phyloP scores from a whole-genome alignment of 2,888 invertebrate species.

The Hypselothyrea guttata region DNA sequence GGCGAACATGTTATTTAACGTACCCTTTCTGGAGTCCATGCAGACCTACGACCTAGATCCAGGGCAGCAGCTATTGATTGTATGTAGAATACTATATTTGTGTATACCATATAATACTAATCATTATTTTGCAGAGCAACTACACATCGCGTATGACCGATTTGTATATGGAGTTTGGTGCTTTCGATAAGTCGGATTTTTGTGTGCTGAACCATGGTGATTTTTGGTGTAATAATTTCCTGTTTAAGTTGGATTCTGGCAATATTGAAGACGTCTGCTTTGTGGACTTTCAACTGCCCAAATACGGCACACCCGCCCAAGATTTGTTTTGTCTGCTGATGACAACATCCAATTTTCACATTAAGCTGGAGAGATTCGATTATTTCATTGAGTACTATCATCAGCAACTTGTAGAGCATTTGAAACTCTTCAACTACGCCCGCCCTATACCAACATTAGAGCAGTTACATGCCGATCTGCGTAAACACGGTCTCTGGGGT shows the following conservation, averaged over 20 bases:
- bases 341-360: slow-evolving; percentile 71
- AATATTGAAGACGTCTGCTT: slow-evolving; percentile 74
- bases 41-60: slow-evolving; percentile 45
- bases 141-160: slow-evolving; percentile 54
- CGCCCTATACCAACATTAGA: slow-evolving; percentile 66
- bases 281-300: slow-evolving; percentile 78
- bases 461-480: slow-evolving; percentile 71
- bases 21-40: slow-evolving; percentile 56
- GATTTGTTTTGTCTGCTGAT: slow-evolving; percentile 78
- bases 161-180: slow-evolving; percentile 51
- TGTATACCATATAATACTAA: background rate
- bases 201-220: slow-evolving; percentile 78
- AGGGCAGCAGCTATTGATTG: slow-evolving; percentile 58
- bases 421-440: slow-evolving; percentile 69
- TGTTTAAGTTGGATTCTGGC: slow-evolving; percentile 67
- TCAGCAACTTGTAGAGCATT: slow-evolving; percentile 61
- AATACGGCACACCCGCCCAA: slow-evolving; percentile 76
- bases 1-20: slow-evolving; percentile 43
- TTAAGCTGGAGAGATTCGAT: slow-evolving; percentile 77
- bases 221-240: slow-evolving; percentile 80
- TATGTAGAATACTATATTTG: slow-evolving; percentile 28
- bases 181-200: slow-evolving; percentile 49
- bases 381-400: slow-evolving; percentile 78
- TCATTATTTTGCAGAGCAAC: slow-evolving; percentile 42
- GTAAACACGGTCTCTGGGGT: slow-evolving; percentile 74